Evolutionary conservation across 2,888 invertebrate species (phyloP).

Genomic region (Thereva nobilitata): DNA sequence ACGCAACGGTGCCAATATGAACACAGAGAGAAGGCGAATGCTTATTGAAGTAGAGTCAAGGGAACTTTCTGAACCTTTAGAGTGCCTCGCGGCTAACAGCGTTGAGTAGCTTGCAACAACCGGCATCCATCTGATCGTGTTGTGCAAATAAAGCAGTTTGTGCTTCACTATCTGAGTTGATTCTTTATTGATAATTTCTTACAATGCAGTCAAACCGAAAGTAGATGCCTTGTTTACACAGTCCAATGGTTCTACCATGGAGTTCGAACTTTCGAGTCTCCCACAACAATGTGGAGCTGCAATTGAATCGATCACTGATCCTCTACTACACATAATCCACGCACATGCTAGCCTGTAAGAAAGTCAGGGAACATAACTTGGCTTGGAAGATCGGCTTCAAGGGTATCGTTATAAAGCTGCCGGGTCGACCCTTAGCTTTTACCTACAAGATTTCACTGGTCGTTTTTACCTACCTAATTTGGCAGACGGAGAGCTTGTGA

Average conservation of each 20-base stretch:
- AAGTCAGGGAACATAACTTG: conserved; percentile 70
- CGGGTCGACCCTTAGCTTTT: conserved; percentile 61
- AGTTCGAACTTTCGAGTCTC: conserved; percentile 56
- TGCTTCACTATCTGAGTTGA: neutral
- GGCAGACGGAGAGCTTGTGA: conserved; percentile 84
- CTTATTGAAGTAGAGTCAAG: conserved; percentile 60
- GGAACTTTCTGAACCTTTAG: conserved; percentile 71
- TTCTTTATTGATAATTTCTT: conserved; percentile 36
- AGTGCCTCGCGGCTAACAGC: conserved; percentile 74
- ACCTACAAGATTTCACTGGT: conserved; percentile 54
- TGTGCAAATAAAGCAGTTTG: conserved; percentile 69
- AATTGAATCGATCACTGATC: conserved; percentile 56
- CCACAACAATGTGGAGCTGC: conserved; percentile 58
- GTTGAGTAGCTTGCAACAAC: conserved; percentile 74
- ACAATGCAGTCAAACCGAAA: conserved; percentile 71
- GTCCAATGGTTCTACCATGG: conserved; percentile 72
- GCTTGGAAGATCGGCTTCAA: conserved; percentile 74
- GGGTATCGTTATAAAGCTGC: conserved; percentile 72
- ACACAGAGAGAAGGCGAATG: conserved; percentile 48
- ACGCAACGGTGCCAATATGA: conserved; percentile 46
- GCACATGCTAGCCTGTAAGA: conserved; percentile 70
- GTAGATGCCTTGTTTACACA: conserved; percentile 64
- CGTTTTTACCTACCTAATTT: conserved; percentile 66
- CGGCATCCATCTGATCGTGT: conserved; percentile 69
- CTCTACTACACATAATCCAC: conserved; percentile 62